phyloP scores from a whole-genome alignment of 2,113 vertebrate species.

The Neotoma lepida region DNA sequence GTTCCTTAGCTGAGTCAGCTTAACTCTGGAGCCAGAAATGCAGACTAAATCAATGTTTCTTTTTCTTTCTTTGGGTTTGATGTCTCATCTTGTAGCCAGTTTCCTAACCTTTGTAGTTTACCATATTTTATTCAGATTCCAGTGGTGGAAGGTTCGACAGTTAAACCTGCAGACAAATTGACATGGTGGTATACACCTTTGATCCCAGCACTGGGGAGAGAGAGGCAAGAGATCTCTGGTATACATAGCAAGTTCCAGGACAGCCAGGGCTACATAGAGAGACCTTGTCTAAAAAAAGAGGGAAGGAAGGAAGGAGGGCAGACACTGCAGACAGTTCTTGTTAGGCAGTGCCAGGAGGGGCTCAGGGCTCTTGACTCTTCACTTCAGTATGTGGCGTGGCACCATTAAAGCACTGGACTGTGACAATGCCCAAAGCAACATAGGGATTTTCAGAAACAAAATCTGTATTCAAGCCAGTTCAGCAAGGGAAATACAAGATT shows the following conservation, averaged over 20 bases:
- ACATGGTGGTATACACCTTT: too few species aligned
- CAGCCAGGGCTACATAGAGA: too few species aligned
- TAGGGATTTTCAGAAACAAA: slow-evolving; percentile 14
- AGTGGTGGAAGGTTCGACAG: background rate
- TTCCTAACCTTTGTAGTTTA: background rate
- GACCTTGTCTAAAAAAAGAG: too few species aligned
- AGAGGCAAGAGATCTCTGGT: too few species aligned
- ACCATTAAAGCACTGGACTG: background rate
- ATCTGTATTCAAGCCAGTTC: slow-evolving; percentile 5
- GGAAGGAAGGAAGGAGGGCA: background rate
- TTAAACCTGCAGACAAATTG: background rate
- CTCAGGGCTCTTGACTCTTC: background rate
- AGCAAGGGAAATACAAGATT: background rate
- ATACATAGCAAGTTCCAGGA: too few species aligned
- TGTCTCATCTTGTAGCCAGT: background rate
- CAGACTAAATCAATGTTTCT: background rate
- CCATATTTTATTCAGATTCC: background rate
- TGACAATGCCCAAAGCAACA: background rate
- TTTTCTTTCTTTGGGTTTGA: slow-evolving; percentile 22
- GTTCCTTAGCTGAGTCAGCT: background rate
- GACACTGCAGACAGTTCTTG: background rate
- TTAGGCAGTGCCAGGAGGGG: background rate
- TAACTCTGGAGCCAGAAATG: slow-evolving; percentile 4
- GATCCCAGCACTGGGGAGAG: too few species aligned
- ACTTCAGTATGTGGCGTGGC: background rate